Conservation (phyloP, 1,140 invertebrate species). For the Drosophila jambulina region DNA sequence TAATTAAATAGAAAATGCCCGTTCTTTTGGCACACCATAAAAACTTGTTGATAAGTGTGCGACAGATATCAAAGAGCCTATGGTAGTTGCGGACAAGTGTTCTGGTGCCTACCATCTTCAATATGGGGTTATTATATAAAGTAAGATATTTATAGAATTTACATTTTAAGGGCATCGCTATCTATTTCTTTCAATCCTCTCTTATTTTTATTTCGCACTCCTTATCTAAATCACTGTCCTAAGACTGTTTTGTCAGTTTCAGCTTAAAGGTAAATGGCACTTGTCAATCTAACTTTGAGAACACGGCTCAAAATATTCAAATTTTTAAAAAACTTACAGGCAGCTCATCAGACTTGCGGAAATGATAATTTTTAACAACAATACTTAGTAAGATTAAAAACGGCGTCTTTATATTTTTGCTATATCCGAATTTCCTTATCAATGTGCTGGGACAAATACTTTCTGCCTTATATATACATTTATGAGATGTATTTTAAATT, state of each 20-base stretch:
- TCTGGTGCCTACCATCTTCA: neutral
- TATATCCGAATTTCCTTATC: neutral
- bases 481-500: neutral
- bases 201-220: no score
- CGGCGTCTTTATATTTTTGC: no score
- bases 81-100: neutral
- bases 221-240: neutral
- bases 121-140: neutral
- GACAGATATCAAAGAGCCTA: conserved; percentile 8
- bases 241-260: conserved; percentile 1
- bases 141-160: neutral
- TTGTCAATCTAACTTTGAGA: conserved; percentile 6
- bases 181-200: no score
- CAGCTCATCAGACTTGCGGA: neutral
- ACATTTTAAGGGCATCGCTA: neutral
- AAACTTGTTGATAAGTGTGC: conserved; percentile 25
- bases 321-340: conserved; percentile 9
- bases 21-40: neutral
- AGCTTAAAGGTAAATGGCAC: neutral
- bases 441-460: neutral
- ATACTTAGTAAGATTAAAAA: neutral
- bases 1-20: conserved; percentile 21
- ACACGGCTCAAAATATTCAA: conserved; percentile 1
- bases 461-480: neutral
- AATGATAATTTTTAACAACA: neutral